Evolutionary conservation across 2,113 vertebrate species (phyloP), one percentile per base, ranked within the genome.

Genomic region (Phaetusa simplex): DNA sequence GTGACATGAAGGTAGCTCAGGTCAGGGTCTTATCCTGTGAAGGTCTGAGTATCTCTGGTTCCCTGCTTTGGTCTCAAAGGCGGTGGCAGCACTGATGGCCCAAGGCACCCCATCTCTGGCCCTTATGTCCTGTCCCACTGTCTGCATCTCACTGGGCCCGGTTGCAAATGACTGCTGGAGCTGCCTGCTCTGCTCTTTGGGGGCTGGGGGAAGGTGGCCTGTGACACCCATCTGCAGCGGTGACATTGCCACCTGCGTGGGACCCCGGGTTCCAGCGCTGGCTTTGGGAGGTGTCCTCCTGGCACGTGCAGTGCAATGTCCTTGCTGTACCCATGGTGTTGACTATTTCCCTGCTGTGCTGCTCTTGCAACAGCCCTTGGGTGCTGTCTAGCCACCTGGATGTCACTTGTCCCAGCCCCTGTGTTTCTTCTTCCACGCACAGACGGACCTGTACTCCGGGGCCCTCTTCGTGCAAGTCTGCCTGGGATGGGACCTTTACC

Each of bases 401-500:
- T 18, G 38, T n/a, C 65, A 8, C 76, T 36, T 14, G 4, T 34
- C 36, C 56, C 90, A 65, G 26, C 18, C 15, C 7, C 11, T 8
- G 2, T 8, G 11, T 56, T 40, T 62, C 23, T 69, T n/a, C 47
- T 92, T 62, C 67, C 36, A 1, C 1, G 0, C 64, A 5, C 97
- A 99, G 99, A 99, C 99, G 2, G 99, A 99, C 95, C 98, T 99
- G 93, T 99, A 99, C 20, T 99, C 98, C 0, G 99, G 99, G 71
- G 99, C 99, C 4, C 92, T 99, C 88, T 99, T 99, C 4, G 97
- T 99, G 55, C 99, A 99, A 95, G 98, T 99, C 90, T 99, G 99
- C 97, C 98, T 99, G 79, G 99, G 99, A 42, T 99, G 99, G 99
- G 99, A 99, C 96, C 98, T 99, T 71, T 99, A 99, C 96, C 98